phyloP scores from a whole-genome alignment of 2,888 invertebrate species.

The Timandra comae region DNA sequence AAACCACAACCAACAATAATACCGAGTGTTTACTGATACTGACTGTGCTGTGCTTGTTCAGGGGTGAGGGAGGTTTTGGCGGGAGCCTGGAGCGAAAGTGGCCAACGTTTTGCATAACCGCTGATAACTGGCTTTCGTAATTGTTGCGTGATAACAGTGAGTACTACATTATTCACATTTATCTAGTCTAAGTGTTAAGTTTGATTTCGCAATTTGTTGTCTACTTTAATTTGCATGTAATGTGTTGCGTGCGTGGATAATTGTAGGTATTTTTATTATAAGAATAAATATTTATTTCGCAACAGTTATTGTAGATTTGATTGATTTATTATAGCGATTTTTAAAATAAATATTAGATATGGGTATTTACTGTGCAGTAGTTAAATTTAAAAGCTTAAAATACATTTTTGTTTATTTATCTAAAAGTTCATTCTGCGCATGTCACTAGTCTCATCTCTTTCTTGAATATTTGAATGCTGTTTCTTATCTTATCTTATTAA shows the following conservation, averaged over 20 bases:
- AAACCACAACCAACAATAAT: constrained; percentile 27
- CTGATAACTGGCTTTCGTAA: constrained; percentile 63
- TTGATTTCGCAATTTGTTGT: background rate
- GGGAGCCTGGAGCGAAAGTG: constrained; percentile 55
- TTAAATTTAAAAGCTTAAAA: no score
- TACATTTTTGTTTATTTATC: constrained; percentile 15
- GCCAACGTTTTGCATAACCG: constrained; percentile 48
- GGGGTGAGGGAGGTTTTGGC: constrained; percentile 38
- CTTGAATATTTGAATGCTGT: constrained; percentile 4
- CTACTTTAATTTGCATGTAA: background rate
- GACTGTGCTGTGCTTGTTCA: constrained; percentile 37
- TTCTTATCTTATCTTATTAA: constrained; percentile 11
- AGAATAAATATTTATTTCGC: no score
- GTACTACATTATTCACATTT: constrained; percentile 29
- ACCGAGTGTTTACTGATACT: constrained; percentile 44
- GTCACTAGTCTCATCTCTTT: constrained; percentile 9
- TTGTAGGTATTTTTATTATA: no score
- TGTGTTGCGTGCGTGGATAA: no score
- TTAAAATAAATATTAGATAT: no score
- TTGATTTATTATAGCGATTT: no score
- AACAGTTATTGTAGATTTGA: no score
- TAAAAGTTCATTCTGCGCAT: constrained; percentile 18
- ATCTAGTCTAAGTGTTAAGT: constrained; percentile 10
- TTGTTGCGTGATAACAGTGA: constrained; percentile 70
- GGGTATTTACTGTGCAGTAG: no score